Conservation (phyloP, 2,113 vertebrate genomes). For the Azemiops feae region DNA sequence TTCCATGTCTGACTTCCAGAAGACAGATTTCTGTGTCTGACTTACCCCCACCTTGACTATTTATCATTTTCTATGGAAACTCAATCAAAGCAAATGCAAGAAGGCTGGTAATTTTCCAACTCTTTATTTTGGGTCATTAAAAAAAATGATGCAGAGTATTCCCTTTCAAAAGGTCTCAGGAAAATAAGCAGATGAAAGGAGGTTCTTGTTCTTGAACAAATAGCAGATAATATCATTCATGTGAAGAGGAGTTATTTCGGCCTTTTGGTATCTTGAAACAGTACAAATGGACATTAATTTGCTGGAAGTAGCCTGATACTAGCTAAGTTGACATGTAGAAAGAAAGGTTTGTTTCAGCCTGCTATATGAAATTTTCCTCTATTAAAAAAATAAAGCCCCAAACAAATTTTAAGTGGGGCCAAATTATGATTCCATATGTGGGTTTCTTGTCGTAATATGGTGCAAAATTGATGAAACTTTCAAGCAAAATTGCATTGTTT, state of each 20-base stretch:
- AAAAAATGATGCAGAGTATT: slow-evolving; percentile 69
- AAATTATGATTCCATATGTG: slow-evolving; percentile 78
- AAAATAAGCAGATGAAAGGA: slow-evolving; percentile 82
- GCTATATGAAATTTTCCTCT: slow-evolving; percentile 68
- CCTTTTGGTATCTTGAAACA: slow-evolving; percentile 78
- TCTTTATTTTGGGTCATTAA: slow-evolving; percentile 76
- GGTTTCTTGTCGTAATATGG: slow-evolving; percentile 73
- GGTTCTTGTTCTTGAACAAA: slow-evolving; percentile 78
- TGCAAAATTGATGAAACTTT: slow-evolving; percentile 86
- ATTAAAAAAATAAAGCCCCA: slow-evolving; percentile 66
- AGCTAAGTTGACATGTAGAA: slow-evolving; percentile 38
- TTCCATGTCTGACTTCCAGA: neutral
- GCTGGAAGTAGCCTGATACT: slow-evolving; percentile 40
- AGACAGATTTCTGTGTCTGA: neutral
- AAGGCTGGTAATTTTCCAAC: slow-evolving; percentile 66
- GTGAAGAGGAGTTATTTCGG: slow-evolving; percentile 65
- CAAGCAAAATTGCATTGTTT: slow-evolving; percentile 83
- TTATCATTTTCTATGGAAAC: slow-evolving; percentile 49
- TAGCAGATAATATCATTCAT: slow-evolving; percentile 86
- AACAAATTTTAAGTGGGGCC: slow-evolving; percentile 72
- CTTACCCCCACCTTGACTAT: neutral
- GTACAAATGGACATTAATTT: slow-evolving; percentile 74
- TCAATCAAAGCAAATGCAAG: slow-evolving; percentile 67
- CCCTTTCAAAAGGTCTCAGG: slow-evolving; percentile 80
- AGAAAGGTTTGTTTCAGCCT: slow-evolving; percentile 59